Percentiles rank a stretch among this genome's conserved stretches.
Evolutionary conservation across 1,140 invertebrate genomes (phyloP).

Genomic region (Drosophila lowei): DNA sequence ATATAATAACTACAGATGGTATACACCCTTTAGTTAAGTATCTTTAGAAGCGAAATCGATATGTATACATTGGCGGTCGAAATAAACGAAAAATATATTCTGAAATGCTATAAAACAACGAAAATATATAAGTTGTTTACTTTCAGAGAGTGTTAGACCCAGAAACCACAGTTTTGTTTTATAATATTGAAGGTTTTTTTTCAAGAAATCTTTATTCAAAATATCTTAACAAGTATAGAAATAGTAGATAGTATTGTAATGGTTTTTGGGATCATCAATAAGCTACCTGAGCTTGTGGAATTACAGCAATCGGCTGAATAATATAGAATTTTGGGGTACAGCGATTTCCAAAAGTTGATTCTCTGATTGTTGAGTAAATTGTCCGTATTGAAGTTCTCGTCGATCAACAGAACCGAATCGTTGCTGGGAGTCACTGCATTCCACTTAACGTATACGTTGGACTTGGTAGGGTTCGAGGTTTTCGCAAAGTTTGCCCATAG

Average conservation of each 20-base stretch:
- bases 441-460: slow-evolving; percentile 88
- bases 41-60: slow-evolving; percentile 4
- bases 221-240: slow-evolving; percentile 37
- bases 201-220: slow-evolving; percentile 32
- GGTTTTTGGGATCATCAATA: slow-evolving; percentile 16
- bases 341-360: slow-evolving; percentile 91
- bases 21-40: slow-evolving; percentile 11
- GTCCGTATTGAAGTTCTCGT: slow-evolving; percentile 89
- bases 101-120: too few relatives aligned
- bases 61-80: slow-evolving; percentile 18
- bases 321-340: slow-evolving; percentile 89
- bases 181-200: slow-evolving; percentile 20
- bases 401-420: slow-evolving; percentile 88
- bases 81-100: slow-evolving; percentile 10
- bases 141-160: too few relatives aligned
- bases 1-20: slow-evolving; percentile 6
- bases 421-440: slow-evolving; percentile 86
- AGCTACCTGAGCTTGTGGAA: slow-evolving; percentile 55
- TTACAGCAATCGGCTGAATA: slow-evolving; percentile 89
- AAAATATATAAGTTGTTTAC: not conserved
- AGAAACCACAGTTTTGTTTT: not conserved
- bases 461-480: slow-evolving; percentile 88
- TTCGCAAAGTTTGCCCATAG: slow-evolving; percentile 90
- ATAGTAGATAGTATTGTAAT: slow-evolving; percentile 39
- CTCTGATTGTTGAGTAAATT: slow-evolving; percentile 89